Base-by-base conservation (phyloP, 2,113 vertebrate species). In the Gavia stellata region DNA sequence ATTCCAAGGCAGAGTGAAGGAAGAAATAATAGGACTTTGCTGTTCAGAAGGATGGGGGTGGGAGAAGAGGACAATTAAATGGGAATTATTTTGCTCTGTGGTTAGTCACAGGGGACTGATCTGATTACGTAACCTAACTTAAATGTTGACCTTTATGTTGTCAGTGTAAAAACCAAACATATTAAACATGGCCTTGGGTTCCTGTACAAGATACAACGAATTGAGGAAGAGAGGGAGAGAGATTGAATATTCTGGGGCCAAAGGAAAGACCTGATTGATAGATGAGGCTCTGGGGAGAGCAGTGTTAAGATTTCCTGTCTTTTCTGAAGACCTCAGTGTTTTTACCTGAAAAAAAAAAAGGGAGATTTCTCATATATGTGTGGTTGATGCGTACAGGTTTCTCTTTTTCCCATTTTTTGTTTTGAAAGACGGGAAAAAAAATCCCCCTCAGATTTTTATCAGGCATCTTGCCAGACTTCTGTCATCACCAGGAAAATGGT, bases 101-200 rank as follows among this genome's bases (percentile, higher is more conserved):
- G 40, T 19, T 65, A 34, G 4, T 53, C 95, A 50, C 91, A 8
- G 20, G 82, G 94, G 97, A 59, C 45, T 6, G 62, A 73, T 91
- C 89, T 67, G 94, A 70, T 86, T 88, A 73, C 50, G 5, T 66
- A 95, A 96, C 88, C 94, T 73, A 8, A 86, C 74, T 80, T 33
- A 21, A 92, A 53, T 4, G 8, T 17, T 94, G 96, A 96, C 95
- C 95, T 96, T 87, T 17, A 10, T 3, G 70, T 95, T 96, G 96
- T 94, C 84, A 25, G 53, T 7, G 56, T 10, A 77, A 94, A 97
- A 96, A 18, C 7, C 92, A 97, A 97, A 92, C 95, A 96, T 87
- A 95, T 96, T 97, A 95, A 97, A 95, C 96, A 85, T 6, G 96
- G 70, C 89, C 74, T 40, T 55, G 78, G 62, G 94, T 97, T 97